Evolutionary conservation across 1,140 invertebrate genomes (phyloP).

Genomic region (Lordiphosa stackelbergi): DNA sequence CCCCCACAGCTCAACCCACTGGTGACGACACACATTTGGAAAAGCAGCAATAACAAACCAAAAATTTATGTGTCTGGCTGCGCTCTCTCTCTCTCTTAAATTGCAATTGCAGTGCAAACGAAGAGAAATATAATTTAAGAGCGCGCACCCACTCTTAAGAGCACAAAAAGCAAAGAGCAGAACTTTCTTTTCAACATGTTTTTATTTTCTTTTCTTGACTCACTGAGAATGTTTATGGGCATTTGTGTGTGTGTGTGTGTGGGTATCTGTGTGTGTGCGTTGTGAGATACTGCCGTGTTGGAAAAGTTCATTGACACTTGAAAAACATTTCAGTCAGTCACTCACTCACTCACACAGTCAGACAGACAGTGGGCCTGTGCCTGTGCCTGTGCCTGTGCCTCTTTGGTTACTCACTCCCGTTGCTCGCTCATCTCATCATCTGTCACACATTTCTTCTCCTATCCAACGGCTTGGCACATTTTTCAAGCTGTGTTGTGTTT

Average conservation of each 20-base stretch:
- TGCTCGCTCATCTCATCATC: constrained; percentile 61
- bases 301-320: constrained; percentile 75
- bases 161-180: constrained; percentile 33
- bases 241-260: constrained; percentile 21
- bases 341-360: constrained; percentile 36
- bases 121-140: constrained; percentile 33
- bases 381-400: constrained; percentile 1
- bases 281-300: constrained; percentile 71
- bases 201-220: constrained; percentile 61
- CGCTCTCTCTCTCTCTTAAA: constrained; percentile 7
- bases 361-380: constrained; percentile 1
- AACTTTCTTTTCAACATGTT: constrained; percentile 70
- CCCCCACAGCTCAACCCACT: constrained; percentile 4
- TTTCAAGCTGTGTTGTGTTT: constrained; percentile 46
- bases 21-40: constrained; percentile 72
- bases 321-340: constrained; percentile 71
- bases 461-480: constrained; percentile 64
- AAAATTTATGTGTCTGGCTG: constrained; percentile 35
- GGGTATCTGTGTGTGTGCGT: constrained; percentile 27
- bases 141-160: constrained; percentile 3
- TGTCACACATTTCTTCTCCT: constrained; percentile 72
- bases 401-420: constrained; percentile 58
- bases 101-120: constrained; percentile 23
- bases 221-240: constrained; percentile 44
- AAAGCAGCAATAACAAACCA: constrained; percentile 31